phyloP scores from a whole-genome alignment of 2,888 invertebrate species.

The Boloria selene region DNA sequence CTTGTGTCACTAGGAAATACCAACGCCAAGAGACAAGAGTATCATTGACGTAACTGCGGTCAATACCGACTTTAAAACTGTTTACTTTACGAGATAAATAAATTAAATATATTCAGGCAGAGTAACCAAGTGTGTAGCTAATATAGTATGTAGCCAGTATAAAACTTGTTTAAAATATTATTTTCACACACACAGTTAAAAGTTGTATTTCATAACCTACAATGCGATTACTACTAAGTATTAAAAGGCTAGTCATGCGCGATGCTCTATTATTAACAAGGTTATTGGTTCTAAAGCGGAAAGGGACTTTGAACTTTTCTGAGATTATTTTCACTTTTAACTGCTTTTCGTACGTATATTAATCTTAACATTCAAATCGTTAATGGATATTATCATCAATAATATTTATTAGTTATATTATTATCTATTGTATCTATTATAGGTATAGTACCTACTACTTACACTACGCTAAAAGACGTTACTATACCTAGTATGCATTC shows the following conservation, averaged over 20 bases:
- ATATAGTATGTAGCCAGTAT: background rate
- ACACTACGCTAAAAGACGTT: no score
- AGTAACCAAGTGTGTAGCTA: no score
- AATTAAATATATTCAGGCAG: background rate
- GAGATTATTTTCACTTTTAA: background rate
- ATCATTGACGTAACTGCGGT: slow-evolving; percentile 4
- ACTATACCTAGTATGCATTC: no score
- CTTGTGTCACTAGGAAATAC: slow-evolving; percentile 9
- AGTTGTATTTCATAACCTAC: slow-evolving; percentile 6
- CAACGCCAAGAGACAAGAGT: slow-evolving; percentile 3
- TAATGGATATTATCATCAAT: background rate
- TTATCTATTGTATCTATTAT: no score
- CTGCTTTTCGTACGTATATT: background rate
- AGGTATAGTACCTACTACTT: no score
- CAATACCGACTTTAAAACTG: background rate
- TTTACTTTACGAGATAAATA: background rate
- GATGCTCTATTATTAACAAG: background rate
- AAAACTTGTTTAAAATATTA: background rate
- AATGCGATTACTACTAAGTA: background rate
- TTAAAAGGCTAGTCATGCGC: background rate
- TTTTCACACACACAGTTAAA: slow-evolving; percentile 1
- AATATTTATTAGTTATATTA: no score
- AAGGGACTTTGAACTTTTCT: background rate
- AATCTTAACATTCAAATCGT: background rate
- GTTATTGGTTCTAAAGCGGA: background rate